Percentiles rank a stretch among this genome's conserved stretches.
phyloP scores from a whole-genome alignment of 2,888 invertebrate species.

The Tiliacea citrago region DNA sequence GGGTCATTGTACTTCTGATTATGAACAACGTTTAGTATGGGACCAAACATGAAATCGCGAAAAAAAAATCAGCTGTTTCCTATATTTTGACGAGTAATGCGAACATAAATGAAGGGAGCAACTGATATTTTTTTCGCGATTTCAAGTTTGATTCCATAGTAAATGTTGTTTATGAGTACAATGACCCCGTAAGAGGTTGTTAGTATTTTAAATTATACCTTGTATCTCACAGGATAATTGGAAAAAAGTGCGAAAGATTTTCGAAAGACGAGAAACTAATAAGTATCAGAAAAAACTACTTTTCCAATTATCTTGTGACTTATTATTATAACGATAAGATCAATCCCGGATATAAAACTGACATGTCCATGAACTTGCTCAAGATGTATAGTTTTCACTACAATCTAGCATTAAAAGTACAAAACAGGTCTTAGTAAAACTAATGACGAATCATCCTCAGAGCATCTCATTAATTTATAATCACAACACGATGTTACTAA shows the following conservation, averaged over 20 bases:
- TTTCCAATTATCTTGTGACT: neutral
- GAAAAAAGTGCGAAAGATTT: neutral
- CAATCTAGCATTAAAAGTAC: neutral
- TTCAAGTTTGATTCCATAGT: too few relatives aligned
- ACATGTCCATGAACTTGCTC: slow-evolving; percentile 11
- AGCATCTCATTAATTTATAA: slow-evolving; percentile 44
- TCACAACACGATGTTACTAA: slow-evolving; percentile 25
- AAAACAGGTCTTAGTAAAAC: slow-evolving; percentile 33
- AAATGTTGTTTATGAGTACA: too few relatives aligned
- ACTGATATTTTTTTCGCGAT: too few relatives aligned
- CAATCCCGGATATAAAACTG: slow-evolving; percentile 14
- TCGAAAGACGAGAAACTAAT: neutral
- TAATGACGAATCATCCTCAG: slow-evolving; percentile 55
- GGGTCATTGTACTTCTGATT: too few relatives aligned
- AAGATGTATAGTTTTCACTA: slow-evolving; percentile 12
- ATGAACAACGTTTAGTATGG: too few relatives aligned
- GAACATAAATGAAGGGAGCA: too few relatives aligned
- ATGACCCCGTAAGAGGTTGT: too few relatives aligned
- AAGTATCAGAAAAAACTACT: neutral
- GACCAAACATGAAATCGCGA: too few relatives aligned
- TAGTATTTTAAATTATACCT: neutral
- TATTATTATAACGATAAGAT: neutral
- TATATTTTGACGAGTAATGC: too few relatives aligned
- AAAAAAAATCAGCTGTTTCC: too few relatives aligned
- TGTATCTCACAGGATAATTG: neutral